phyloP scores from a whole-genome alignment of 2,113 vertebrate genomes.

The Oceanites oceanicus region DNA sequence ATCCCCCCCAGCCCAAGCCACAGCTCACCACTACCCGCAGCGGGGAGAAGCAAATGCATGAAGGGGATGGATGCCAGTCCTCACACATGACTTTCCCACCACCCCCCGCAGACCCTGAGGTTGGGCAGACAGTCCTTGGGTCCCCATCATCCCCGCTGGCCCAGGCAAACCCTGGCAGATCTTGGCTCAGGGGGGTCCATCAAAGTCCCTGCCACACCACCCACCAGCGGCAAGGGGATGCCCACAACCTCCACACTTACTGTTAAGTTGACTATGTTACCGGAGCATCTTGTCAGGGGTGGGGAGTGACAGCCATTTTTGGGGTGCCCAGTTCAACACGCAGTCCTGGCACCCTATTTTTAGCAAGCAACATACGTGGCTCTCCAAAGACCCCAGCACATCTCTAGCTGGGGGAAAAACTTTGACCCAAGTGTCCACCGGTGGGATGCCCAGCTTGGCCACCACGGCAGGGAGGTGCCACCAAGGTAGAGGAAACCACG shows the following conservation, averaged over 20 bases:
- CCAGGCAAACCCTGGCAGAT: not conserved
- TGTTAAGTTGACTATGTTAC: not conserved
- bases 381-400: not conserved
- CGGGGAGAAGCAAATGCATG: rapidly evolving
- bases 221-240: not conserved
- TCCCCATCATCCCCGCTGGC: too few species aligned
- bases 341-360: not conserved
- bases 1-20: too few species aligned
- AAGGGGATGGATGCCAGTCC: not conserved
- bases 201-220: not conserved
- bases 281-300: not conserved
- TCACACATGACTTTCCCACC: rapidly evolving
- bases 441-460: not conserved
- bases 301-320: not conserved
- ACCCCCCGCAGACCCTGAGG: rapidly evolving
- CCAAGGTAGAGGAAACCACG: not conserved
- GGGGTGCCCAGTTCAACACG: not conserved
- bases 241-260: not conserved
- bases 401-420: not conserved
- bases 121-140: rapidly evolving
- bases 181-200: not conserved
- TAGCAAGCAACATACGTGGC: rapidly evolving
- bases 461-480: not conserved
- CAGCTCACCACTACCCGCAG: not conserved
- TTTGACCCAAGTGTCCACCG: too few species aligned